Evolutionary conservation across 2,888 invertebrate species (phyloP).

Genomic region (Notodonta dromedarius): DNA sequence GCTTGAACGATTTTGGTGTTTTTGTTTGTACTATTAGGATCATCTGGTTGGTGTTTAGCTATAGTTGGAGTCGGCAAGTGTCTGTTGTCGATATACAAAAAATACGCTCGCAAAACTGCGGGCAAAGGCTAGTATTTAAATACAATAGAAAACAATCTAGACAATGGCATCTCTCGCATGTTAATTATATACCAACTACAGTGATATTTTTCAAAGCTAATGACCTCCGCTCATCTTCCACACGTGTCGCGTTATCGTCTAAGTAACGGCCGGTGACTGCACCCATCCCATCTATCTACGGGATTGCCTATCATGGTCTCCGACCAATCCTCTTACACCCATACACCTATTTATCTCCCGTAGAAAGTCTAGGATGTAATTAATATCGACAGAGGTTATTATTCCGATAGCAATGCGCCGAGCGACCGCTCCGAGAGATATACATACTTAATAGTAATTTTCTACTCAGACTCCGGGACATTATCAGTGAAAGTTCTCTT

Average conservation of each 20-base stretch:
- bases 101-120: no score
- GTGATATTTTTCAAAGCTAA: not conserved
- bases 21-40: no score
- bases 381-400: conserved; percentile 79
- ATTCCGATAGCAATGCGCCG: conserved; percentile 61
- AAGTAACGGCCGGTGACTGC: conserved; percentile 52
- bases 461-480: conserved; percentile 51
- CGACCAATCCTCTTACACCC: conserved; percentile 57
- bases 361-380: conserved; percentile 77
- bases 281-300: conserved; percentile 63
- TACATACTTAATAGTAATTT: conserved; percentile 49
- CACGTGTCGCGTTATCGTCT: conserved; percentile 38
- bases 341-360: conserved; percentile 63
- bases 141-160: no score
- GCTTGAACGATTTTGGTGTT: no score
- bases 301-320: conserved; percentile 55
- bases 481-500: conserved; percentile 77
- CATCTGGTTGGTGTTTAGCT: no score
- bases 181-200: not conserved
- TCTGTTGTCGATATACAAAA: no score
- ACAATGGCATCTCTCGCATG: no score
- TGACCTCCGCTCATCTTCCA: conserved; percentile 9
- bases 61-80: no score
- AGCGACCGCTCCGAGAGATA: conserved; percentile 53
- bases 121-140: no score